Evolutionary conservation across 2,797 vertebrate genomes (phyloP).

Genomic region (Gymnoscopelus microlampas): DNA sequence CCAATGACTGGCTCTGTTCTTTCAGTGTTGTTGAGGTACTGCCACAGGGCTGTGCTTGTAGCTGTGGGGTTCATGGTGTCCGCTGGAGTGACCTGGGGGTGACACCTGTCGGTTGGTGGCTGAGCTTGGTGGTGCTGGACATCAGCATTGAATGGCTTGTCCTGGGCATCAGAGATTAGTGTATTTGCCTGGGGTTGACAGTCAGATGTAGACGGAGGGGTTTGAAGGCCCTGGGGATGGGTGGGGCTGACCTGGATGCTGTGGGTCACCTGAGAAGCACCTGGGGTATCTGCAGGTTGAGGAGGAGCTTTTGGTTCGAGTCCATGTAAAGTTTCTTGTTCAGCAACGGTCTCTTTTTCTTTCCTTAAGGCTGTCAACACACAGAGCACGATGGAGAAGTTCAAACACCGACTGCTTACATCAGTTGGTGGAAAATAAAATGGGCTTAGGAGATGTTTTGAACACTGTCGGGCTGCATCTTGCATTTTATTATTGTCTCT

Average conservation of each 20-base stretch:
- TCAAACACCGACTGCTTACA: neutral
- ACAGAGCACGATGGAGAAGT: neutral
- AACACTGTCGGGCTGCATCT: no score
- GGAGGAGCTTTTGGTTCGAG: neutral
- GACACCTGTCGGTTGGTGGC: neutral
- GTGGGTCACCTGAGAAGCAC: neutral
- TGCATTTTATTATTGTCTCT: no score
- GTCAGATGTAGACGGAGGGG: neutral
- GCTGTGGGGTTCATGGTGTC: no score
- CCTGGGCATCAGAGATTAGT: neutral
- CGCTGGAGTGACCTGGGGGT: no score
- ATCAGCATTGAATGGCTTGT: neutral
- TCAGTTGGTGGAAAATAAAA: no score
- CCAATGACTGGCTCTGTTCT: slow-evolving; percentile 26
- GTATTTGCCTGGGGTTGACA: neutral
- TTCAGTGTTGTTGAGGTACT: neutral
- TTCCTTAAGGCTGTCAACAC: slow-evolving; percentile 29
- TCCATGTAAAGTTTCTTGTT: neutral
- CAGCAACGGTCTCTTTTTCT: neutral
- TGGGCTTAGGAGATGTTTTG: no score
- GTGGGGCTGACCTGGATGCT: slow-evolving; percentile 16
- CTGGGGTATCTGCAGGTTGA: neutral
- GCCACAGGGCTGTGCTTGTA: no score
- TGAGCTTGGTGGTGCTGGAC: neutral
- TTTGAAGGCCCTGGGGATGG: neutral